These are phyloP conservation scores for Holotrichia oblita DNA, from an alignment of 1,140 invertebrate genomes.

Conservation along the genomic window DNA sequence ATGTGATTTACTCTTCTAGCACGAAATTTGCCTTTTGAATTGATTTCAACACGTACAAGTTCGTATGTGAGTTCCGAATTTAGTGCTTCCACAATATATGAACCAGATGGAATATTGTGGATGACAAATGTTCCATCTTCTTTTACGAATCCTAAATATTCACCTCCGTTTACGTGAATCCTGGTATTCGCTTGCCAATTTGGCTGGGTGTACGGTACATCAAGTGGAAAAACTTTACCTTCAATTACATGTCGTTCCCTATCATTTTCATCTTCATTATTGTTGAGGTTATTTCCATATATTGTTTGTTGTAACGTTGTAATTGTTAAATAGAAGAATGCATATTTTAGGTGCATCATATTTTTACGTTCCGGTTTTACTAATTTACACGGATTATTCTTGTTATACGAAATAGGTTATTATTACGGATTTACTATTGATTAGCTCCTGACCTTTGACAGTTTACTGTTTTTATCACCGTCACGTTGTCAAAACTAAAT, in stretches of 20 bases:
- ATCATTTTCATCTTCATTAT: slow-evolving; percentile 67
- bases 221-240: slow-evolving; percentile 81
- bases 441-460: no score
- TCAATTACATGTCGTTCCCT: slow-evolving; percentile 76
- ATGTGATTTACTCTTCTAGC: slow-evolving; percentile 95
- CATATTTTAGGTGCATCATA: neutral
- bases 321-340: neutral
- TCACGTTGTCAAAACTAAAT: no score
- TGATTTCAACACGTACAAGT: slow-evolving; percentile 93
- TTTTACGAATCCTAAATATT: slow-evolving; percentile 78
- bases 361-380: no score
- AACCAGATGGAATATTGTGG: slow-evolving; percentile 90
- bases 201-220: slow-evolving; percentile 60
- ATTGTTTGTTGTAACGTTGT: neutral
- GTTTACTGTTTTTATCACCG: no score
- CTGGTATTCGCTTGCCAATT: slow-evolving; percentile 83
- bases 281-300: slow-evolving; percentile 29
- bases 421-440: no score
- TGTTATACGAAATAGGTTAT: no score
- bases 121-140: slow-evolving; percentile 94
- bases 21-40: slow-evolving; percentile 94
- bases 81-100: slow-evolving; percentile 93
- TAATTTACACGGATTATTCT: no score
- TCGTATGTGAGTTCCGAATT: slow-evolving; percentile 93
- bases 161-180: slow-evolving; percentile 87